Base-by-base conservation (phyloP, 1,140 invertebrate genomes). In the Ceratina calcarata region DNA sequence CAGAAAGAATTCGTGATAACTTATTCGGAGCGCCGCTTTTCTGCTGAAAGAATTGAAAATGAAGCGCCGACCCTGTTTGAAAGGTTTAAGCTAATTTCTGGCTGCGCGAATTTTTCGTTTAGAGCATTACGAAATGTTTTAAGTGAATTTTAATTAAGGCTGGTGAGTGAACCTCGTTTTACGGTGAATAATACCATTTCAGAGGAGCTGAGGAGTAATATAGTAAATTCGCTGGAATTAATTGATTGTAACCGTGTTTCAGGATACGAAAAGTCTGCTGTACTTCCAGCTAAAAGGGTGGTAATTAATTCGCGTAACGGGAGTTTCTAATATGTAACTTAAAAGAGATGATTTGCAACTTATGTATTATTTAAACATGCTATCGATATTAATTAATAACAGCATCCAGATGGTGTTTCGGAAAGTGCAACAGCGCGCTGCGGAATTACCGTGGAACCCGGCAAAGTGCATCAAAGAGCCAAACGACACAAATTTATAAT, bases 401-500 rank as follows among this genome's bases (percentile, higher is more conserved):
- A 37, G 1, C 45, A 18, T 37, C 24, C 18, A n/a, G 49, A 1
- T 20, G 49, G 16, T 3, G 32, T 64, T 55, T 45, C 3, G 13
- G 22, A 27, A 61, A 72, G 58, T 61, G 16, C 3, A 60, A 60
- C n/a, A 20, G 4, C 2, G n/a, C 49, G 27, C 24, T 37, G 27
- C 27, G 27, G 27, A 32, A 32, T 61, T 53, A 53, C 20, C 58
- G 67, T 20, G 24, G 3, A 10, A 3, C 20, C 16, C 57, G 22
- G 12, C 15, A 0, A 71, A 24, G 51, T 45, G 24, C 69, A 37
- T 72, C 69, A 78, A 55, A 72, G 76, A 32, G 27, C 45, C 51
- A 64, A 78, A 78, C 16, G 60, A 64, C 20, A 55, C 49, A 22
- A 71, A 78, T 78, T 64, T 65, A 64, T 78, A 78, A 72, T 78